Evolutionary conservation across 2,113 vertebrate genomes (phyloP).

Genomic region (Tachycineta bicolor): DNA sequence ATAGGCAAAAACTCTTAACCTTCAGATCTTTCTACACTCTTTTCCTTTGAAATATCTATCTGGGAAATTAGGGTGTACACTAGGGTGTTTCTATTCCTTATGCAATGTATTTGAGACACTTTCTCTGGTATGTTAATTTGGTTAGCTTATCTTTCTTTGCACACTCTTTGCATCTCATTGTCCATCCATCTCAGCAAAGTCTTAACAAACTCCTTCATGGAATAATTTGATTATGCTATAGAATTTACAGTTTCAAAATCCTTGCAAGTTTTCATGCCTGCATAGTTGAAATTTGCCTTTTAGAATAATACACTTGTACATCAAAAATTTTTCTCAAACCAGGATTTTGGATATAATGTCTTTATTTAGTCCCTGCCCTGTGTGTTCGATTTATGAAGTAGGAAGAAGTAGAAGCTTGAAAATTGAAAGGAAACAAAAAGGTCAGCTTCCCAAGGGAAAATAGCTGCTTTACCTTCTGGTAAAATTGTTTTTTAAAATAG

Average conservation of each 20-base stretch:
- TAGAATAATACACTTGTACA: neutral
- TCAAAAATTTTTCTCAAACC: neutral
- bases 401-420: neutral
- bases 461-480: neutral
- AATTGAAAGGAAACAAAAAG: neutral
- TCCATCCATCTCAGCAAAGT: neutral
- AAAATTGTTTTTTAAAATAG: neutral
- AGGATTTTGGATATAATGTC: neutral
- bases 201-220: neutral
- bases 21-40: neutral
- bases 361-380: fast-evolving
- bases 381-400: neutral
- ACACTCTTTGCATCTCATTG: neutral
- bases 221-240: neutral
- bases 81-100: neutral
- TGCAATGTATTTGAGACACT: neutral
- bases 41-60: neutral
- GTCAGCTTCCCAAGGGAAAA: neutral
- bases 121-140: neutral
- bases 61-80: neutral
- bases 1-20: neutral
- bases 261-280: neutral
- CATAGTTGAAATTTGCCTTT: neutral
- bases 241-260: neutral
- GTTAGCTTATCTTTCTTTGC: neutral